Evolutionary conservation across 2,888 invertebrate genomes (phyloP).

Genomic region (Diarsia mendica): DNA sequence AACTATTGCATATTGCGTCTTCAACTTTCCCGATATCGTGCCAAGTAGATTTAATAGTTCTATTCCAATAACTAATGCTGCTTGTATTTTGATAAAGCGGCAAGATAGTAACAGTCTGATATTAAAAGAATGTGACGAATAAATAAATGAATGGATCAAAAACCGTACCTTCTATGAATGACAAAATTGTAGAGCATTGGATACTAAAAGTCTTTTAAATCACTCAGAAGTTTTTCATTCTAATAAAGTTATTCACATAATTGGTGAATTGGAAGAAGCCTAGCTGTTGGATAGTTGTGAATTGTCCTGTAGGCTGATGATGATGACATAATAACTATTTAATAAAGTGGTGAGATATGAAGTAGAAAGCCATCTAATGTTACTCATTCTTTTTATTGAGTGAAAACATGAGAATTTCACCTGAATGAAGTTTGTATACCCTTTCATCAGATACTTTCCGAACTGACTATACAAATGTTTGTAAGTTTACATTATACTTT

Average conservation of each 20-base stretch:
- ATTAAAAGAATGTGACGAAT: not conserved
- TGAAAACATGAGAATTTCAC: not conserved
- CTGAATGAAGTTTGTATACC: not conserved
- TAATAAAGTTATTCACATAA: not conserved
- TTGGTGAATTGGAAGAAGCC: too few relatives aligned
- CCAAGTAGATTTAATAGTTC: not conserved
- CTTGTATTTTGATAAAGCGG: slow-evolving; percentile 22
- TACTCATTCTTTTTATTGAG: not conserved
- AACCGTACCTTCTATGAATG: too few relatives aligned
- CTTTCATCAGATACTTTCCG: not conserved
- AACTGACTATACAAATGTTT: slow-evolving; percentile 7
- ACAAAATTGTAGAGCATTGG: not conserved
- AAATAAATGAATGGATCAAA: not conserved
- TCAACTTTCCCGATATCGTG: not conserved
- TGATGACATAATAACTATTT: too few relatives aligned
- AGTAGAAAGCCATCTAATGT: not conserved
- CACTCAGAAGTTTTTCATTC: not conserved
- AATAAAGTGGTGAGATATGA: not conserved
- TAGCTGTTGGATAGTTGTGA: too few relatives aligned
- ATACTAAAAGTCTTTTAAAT: not conserved
- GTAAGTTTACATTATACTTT: slow-evolving; percentile 25
- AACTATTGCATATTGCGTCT: slow-evolving; percentile 1
- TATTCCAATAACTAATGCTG: slow-evolving; percentile 6
- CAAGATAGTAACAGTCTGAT: slow-evolving; percentile 3
- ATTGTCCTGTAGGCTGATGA: too few relatives aligned